A percentile compares a stretch with the other conserved stretches of the same genome.
Conservation (phyloP, 2,797 vertebrate species). For the Channallabes apus region DNA sequence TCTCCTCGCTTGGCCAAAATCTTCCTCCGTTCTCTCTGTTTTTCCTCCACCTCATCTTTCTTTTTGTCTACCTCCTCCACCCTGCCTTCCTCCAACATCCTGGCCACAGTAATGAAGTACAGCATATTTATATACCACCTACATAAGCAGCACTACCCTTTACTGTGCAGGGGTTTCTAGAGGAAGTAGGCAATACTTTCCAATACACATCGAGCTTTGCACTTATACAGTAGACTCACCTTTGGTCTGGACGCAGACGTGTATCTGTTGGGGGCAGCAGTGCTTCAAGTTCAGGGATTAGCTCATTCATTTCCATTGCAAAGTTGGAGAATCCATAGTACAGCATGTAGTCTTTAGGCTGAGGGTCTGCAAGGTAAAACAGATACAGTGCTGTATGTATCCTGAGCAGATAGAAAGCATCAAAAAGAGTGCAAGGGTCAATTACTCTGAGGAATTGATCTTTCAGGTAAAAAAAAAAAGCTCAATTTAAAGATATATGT, state of each 20-base stretch:
- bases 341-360: slow-evolving; percentile 81
- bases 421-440: not conserved
- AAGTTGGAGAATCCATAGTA: slow-evolving; percentile 92
- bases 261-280: slow-evolving; percentile 88
- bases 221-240: slow-evolving; percentile 68
- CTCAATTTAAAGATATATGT: not conserved
- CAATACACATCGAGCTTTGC: not conserved
- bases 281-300: slow-evolving; percentile 76
- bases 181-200: not conserved
- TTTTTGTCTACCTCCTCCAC: slow-evolving; percentile 81
- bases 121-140: not conserved
- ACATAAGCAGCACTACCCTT: not conserved
- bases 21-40: slow-evolving; percentile 82
- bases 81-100: slow-evolving; percentile 89
- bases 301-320: slow-evolving; percentile 91
- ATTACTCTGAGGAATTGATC: not conserved
- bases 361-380: slow-evolving; percentile 72
- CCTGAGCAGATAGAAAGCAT: not conserved
- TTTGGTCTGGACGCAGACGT: slow-evolving; percentile 89
- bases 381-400: not conserved
- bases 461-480: not conserved
- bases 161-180: not conserved
- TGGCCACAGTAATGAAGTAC: slow-evolving; percentile 49
- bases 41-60: slow-evolving; percentile 87
- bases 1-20: slow-evolving; percentile 82